Percentiles rank a stretch among this genome's conserved stretches.
phyloP scores from a whole-genome alignment of 2,797 vertebrate genomes.

The Aulostomus chinensis region DNA sequence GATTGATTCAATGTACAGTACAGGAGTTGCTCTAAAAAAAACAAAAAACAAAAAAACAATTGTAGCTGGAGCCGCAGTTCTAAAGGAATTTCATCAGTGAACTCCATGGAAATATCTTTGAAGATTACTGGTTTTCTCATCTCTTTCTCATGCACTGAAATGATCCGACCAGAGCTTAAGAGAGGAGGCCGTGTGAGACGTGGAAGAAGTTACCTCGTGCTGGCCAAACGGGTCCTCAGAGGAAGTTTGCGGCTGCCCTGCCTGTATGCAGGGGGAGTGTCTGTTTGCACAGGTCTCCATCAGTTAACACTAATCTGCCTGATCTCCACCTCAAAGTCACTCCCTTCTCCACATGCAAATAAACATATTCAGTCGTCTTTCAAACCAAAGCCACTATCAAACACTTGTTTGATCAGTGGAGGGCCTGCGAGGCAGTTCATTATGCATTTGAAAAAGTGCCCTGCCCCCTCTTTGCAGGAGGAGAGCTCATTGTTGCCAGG shows the following conservation, averaged over 20 bases:
- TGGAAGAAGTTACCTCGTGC: conserved; percentile 27
- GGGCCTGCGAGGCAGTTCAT: conserved; percentile 62
- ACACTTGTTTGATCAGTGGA: conserved; percentile 77
- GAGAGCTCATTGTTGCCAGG: conserved; percentile 69
- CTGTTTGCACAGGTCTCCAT: conserved; percentile 74
- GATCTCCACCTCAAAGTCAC: conserved; percentile 77
- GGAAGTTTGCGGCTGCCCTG: conserved; percentile 51
- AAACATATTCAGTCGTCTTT: conserved; percentile 74
- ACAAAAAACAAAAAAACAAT: conserved; percentile 3
- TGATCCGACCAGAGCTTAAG: conserved; percentile 15
- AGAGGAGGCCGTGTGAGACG: conserved; percentile 34
- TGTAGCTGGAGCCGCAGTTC: background rate
- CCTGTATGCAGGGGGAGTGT: conserved; percentile 64
- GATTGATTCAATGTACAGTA: too few relatives aligned
- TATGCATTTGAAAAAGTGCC: conserved; percentile 68
- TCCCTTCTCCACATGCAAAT: conserved; percentile 75
- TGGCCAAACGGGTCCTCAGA: conserved; percentile 42
- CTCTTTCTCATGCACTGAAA: conserved; percentile 27
- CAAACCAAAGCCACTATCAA: conserved; percentile 73
- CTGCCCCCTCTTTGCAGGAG: conserved; percentile 50
- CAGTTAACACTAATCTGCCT: conserved; percentile 77
- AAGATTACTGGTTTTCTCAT: conserved; percentile 14
- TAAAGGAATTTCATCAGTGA: background rate
- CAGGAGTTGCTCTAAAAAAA: background rate
- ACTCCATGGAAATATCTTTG: conserved; percentile 8